Base-by-base conservation (phyloP, 2,797 vertebrate species). In the Platalea minor region DNA sequence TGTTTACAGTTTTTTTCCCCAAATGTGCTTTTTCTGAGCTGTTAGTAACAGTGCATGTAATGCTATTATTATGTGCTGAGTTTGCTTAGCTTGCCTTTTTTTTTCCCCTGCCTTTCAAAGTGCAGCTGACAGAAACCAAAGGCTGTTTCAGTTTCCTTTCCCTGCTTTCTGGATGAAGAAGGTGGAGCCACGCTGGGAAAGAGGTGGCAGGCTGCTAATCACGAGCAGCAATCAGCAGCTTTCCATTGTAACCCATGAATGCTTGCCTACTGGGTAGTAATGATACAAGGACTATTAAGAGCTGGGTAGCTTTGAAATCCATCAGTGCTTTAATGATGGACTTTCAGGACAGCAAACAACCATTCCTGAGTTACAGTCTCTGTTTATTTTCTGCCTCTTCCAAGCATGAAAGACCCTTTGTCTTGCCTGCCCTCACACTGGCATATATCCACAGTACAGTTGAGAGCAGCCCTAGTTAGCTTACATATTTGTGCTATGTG, bases 111-210 rank as follows among this genome's bases (percentile, higher is more conserved):
- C 7, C 24, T 76, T 76, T 89, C 77, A 39, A 79, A 93, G 41
- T 13, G 13, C 63, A 65, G 48, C 83, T 79, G 43, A 41, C 0
- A 2, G 39, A 60, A 95, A 63, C 28, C 8, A 13, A 74, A 48
- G 14, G n/a, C 41, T 65, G 11, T 89, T 95, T 94, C 29, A 13
- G 53, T 94, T 95, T 64, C 53, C 17, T 50, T 97, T 74, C 57
- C 43, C 10, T 59, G 80, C 17, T 68, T 56, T 78, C 67, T 59
- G 43, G 11, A 6, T 33, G 25, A 75, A 80, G 61, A 67, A 68
- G 72, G 45, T 77, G 88, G 80, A 91, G 50, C 61, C 63, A 75
- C 0, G 0, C 37, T 43, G n/a, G 35, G 53, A 50, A 56, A 57
- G 53, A 59, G 9, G 20, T 60, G 77, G 16, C 51, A 68, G 60